phyloP scores from a whole-genome alignment of 1,140 invertebrate species.

The Drosophila takahashii region DNA sequence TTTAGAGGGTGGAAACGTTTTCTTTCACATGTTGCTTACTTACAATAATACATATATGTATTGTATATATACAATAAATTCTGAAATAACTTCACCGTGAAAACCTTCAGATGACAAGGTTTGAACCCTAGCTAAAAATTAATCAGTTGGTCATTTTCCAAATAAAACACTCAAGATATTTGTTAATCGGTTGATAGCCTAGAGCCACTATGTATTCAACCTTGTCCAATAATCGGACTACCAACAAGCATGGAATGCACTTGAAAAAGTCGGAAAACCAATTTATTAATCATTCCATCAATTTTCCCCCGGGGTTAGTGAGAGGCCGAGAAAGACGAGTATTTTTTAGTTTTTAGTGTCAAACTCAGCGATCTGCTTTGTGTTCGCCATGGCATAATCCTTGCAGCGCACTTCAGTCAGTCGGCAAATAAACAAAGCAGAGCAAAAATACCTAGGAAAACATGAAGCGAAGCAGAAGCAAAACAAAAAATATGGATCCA shows the following conservation, averaged over 20 bases:
- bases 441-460: conserved; percentile 21
- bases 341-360: conserved; percentile 10
- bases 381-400: conserved; percentile 47
- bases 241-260: conserved; percentile 22
- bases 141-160: background rate
- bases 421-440: conserved; percentile 58
- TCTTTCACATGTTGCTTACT: no score
- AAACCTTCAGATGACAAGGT: background rate
- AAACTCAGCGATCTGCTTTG: conserved; percentile 9
- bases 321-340: conserved; percentile 26
- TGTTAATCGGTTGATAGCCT: conserved; percentile 4
- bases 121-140: background rate
- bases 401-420: conserved; percentile 45
- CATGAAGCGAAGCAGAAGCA: conserved; percentile 30
- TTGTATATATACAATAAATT: background rate
- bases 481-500: conserved; percentile 45
- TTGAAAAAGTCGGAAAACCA: conserved; percentile 25
- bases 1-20: no score
- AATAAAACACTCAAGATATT: background rate
- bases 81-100: background rate
- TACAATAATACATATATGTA: no score
- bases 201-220: background rate
- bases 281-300: conserved; percentile 24
- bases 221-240: conserved; percentile 25
- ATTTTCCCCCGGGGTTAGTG: conserved; percentile 18